Percentiles rank a stretch among this genome's conserved stretches.
These are phyloP conservation scores for Scaptodrosophila latifasciaeformis DNA, from an alignment of 2,888 invertebrate genomes.

Conservation along the genomic window DNA sequence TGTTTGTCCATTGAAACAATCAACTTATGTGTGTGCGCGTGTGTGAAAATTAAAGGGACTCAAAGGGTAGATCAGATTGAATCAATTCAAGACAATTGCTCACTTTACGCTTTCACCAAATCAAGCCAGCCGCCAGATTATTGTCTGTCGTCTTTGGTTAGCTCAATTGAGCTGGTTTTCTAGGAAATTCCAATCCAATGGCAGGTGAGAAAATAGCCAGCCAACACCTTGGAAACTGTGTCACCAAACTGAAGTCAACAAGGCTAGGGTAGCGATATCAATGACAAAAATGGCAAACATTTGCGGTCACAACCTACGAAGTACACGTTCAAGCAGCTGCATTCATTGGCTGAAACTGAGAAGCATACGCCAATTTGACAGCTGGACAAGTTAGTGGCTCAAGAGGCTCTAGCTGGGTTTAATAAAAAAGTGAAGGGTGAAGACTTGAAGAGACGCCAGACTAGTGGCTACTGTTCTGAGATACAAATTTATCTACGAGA, in stretches of 20 bases:
- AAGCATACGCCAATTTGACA: slow-evolving; percentile 47
- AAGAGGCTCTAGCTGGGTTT: background rate
- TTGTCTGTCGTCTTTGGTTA: no score
- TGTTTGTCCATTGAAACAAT: slow-evolving; percentile 18
- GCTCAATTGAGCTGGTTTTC: no score
- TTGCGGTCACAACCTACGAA: slow-evolving; percentile 40
- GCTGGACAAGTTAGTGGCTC: slow-evolving; percentile 30
- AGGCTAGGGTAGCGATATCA: background rate
- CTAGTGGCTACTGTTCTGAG: background rate
- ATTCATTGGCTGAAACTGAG: background rate
- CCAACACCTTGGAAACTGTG: slow-evolving; percentile 37
- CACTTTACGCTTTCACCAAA: slow-evolving; percentile 44
- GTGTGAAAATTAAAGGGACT: background rate
- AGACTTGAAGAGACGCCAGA: no score
- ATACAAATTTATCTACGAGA: slow-evolving; percentile 28
- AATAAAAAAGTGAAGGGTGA: no score
- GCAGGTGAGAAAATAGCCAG: slow-evolving; percentile 8
- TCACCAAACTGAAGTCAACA: slow-evolving; percentile 13
- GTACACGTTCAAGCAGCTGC: slow-evolving; percentile 25
- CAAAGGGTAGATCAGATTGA: slow-evolving; percentile 10
- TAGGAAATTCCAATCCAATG: no score
- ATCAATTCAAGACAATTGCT: slow-evolving; percentile 69
- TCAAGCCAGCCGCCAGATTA: no score
- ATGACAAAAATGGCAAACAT: slow-evolving; percentile 21
- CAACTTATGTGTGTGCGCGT: background rate